Base-by-base conservation (phyloP, 2,888 invertebrate species). In the Toxonevra muliebris region DNA sequence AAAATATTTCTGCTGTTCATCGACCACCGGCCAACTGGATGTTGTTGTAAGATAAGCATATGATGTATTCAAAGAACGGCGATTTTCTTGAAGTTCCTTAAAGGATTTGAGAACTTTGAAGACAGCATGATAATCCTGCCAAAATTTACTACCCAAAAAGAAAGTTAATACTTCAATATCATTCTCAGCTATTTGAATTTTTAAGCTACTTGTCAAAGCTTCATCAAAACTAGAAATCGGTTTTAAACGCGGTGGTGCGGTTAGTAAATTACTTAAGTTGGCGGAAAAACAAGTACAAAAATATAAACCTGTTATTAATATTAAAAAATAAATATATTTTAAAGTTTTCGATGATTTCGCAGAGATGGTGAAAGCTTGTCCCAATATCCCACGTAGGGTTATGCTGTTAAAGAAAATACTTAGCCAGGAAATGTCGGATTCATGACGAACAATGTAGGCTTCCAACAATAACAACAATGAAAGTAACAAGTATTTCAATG, bases 1-100 rank as follows among this genome's bases (percentile, higher is more conserved):
- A 20, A 64, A 65, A 54, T 55, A 68, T 7, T 20, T 41, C 50
- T 67, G 66, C 1, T 53, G 61, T 2, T 48, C 57, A 11, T 61
- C 50, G 8, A 62, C 20, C n/a, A 57, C 50, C 2, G 55, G 57
- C 66, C 66, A 67, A 2, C 19, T 15, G 11, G 40, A 9, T 15
- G 66, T 17, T 4, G 41, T 30, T 1, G 62, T 17, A 5, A 50
- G 41, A n/a, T 67, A 67, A 15, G 10, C 66, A 52, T 62, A 67
- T 11, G 41, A 48, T 15, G 41, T 0, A 41, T 61, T 52, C 62
- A 67, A 42, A 12, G 41, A 48, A 41, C 57, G 61, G 20, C 61
- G n/a, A 15, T 66, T 15, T 9, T 20, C 20, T 15, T 62, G 57
- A 43, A 42, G 61, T 52, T 67, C 66, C 1, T 45, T 60, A 12